phyloP scores from a whole-genome alignment of 2,888 invertebrate species.

The Ormyrus nitidulus region DNA sequence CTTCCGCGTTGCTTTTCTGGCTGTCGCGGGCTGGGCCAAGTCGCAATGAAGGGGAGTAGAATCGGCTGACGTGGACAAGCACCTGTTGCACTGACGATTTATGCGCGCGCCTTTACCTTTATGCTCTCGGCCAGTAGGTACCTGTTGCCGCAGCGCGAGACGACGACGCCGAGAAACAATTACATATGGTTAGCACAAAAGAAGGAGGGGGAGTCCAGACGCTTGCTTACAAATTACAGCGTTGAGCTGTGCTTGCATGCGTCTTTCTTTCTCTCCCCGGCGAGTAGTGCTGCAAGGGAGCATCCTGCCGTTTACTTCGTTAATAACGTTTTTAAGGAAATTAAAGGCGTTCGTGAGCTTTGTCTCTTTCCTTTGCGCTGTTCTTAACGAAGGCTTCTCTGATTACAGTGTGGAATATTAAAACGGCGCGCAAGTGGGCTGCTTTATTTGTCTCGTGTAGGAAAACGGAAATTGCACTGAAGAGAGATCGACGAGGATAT shows the following conservation, averaged over 20 bases:
- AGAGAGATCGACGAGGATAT: no score
- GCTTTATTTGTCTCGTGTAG: no score
- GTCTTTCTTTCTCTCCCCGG: conserved; percentile 15
- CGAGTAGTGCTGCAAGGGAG: background rate
- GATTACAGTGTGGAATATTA: no score
- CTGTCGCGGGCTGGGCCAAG: background rate
- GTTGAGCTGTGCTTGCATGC: conserved; percentile 22
- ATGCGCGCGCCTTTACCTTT: conserved; percentile 34
- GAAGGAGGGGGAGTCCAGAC: conserved; percentile 26
- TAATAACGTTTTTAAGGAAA: conserved; percentile 43
- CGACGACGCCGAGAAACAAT: conserved; percentile 50
- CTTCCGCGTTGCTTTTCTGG: conserved; percentile 6
- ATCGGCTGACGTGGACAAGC: conserved; percentile 11
- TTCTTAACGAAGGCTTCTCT: no score
- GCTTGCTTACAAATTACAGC: conserved; percentile 51
- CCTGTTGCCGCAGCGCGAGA: background rate
- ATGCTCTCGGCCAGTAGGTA: background rate
- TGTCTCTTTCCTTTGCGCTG: no score
- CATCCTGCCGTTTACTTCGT: background rate
- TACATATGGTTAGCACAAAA: conserved; percentile 46
- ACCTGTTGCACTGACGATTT: conserved; percentile 46
- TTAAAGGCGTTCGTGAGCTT: background rate
- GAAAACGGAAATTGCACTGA: no score
- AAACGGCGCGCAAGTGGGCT: no score
- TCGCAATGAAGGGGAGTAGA: background rate